phyloP scores from a whole-genome alignment of 2,888 invertebrate genomes.

The Caenorhabditis macrosperma region DNA sequence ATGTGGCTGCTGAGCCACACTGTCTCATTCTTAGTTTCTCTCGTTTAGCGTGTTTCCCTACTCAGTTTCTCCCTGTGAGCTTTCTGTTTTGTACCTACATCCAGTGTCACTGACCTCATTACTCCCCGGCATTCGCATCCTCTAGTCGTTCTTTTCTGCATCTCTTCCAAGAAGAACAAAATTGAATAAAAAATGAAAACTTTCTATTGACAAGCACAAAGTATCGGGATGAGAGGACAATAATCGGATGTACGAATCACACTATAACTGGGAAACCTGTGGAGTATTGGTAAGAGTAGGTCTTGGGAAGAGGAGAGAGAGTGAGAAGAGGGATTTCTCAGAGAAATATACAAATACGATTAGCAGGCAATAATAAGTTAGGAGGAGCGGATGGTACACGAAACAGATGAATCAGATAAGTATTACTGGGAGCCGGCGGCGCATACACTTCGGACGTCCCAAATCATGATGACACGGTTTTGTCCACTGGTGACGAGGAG shows the following conservation, averaged over 20 bases:
- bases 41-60: constrained; percentile 12
- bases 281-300: constrained; percentile 26
- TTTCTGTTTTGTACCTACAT: constrained; percentile 14
- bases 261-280: constrained; percentile 30
- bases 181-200: not conserved
- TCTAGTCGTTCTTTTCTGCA: constrained; percentile 11
- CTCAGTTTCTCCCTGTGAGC: constrained; percentile 44
- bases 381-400: not conserved
- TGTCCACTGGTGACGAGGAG: constrained; percentile 93
- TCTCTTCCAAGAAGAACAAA: constrained; percentile 9
- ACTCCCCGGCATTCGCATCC: constrained; percentile 10
- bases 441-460: constrained; percentile 70
- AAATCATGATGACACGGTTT: constrained; percentile 91
- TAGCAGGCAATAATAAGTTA: not conserved
- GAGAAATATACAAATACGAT: constrained; percentile 8
- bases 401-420: not conserved
- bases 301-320: not conserved
- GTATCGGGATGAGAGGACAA: not conserved
- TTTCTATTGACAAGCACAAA: not conserved
- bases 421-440: constrained; percentile 19
- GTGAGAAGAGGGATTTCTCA: not conserved
- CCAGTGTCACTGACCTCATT: constrained; percentile 14
- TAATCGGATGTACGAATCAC: constrained; percentile 10
- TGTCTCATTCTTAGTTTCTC: not conserved
- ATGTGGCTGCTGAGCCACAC: constrained; percentile 69